Evolutionary conservation across 1,140 invertebrate species (phyloP).

Genomic region (Caligus rogercresseyi): DNA sequence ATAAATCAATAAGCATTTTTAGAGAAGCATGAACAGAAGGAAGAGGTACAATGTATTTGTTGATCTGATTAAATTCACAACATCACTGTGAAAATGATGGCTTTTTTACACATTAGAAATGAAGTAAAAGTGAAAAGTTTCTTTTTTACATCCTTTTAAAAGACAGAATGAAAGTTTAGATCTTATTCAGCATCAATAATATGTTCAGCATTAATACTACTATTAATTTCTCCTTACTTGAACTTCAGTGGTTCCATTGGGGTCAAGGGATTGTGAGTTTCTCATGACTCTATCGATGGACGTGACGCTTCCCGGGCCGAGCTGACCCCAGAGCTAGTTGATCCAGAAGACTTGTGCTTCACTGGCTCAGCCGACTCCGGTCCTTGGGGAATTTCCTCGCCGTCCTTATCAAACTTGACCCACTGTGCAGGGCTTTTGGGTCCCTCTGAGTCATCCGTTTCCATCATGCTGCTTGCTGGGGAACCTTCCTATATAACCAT

Average conservation of each 20-base stretch:
- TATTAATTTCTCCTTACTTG: not conserved
- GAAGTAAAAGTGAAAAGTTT: too few species aligned
- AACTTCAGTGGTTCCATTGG: slow-evolving; percentile 4
- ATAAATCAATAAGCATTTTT: too few species aligned
- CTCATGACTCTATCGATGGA: slow-evolving; percentile 1
- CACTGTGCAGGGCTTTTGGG: not conserved
- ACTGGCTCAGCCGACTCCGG: not conserved
- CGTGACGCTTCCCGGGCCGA: slow-evolving; percentile 4
- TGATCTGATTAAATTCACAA: too few species aligned
- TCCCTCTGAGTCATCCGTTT: not conserved
- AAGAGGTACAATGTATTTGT: too few species aligned
- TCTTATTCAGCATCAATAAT: too few species aligned
- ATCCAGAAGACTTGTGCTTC: not conserved
- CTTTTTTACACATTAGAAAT: too few species aligned
- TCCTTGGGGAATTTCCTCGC: not conserved
- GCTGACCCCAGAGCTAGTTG: slow-evolving; percentile 9
- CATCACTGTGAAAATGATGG: too few species aligned
- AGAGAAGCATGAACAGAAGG: too few species aligned
- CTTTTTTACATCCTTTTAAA: too few species aligned
- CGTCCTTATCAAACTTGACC: not conserved
- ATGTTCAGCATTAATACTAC: too few species aligned
- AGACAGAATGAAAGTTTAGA: too few species aligned
- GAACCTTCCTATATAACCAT: too few species aligned
- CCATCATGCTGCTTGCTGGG: not conserved
- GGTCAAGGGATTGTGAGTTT: not conserved